A percentile compares a stretch with the other conserved stretches of the same genome.
These are phyloP conservation scores for Notospermus geniculatus DNA, from an alignment of 1,140 invertebrate species.

Conservation along the genomic window DNA sequence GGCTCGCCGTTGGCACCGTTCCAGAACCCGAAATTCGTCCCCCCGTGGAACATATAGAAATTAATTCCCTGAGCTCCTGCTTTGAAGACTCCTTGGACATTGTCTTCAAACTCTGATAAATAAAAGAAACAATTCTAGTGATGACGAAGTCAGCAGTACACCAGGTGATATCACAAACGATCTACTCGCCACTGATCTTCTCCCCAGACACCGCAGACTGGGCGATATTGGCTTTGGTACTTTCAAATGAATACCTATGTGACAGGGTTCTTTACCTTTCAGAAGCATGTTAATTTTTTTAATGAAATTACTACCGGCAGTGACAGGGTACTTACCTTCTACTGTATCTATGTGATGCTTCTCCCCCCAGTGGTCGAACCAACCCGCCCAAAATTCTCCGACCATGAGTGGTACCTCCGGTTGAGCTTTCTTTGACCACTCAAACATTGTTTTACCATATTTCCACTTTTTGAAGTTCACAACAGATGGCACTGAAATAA, in stretches of 20 bases:
- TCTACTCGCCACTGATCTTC: no score
- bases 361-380: conserved; percentile 65
- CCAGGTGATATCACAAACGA: no score
- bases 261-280: no score
- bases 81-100: conserved; percentile 53
- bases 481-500: conserved; percentile 52
- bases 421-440: conserved; percentile 53
- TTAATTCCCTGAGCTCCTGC: conserved; percentile 62
- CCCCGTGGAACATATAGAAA: conserved; percentile 73
- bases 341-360: conserved; percentile 28
- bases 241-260: no score
- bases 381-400: conserved; percentile 68
- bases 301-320: no score
- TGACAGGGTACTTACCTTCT: conserved; percentile 11
- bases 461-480: conserved; percentile 59
- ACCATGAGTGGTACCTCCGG: conserved; percentile 63
- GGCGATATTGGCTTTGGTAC: no score
- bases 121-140: conserved; percentile 5
- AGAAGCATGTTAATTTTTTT: no score
- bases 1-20: conserved; percentile 61
- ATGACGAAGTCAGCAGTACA: no score
- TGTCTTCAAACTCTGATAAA: conserved; percentile 44
- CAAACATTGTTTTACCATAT: conserved; percentile 22
- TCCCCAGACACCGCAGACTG: no score
- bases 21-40: conserved; percentile 71